Evolutionary conservation across 2,113 vertebrate genomes (phyloP).

Genomic region (Ia io): DNA sequence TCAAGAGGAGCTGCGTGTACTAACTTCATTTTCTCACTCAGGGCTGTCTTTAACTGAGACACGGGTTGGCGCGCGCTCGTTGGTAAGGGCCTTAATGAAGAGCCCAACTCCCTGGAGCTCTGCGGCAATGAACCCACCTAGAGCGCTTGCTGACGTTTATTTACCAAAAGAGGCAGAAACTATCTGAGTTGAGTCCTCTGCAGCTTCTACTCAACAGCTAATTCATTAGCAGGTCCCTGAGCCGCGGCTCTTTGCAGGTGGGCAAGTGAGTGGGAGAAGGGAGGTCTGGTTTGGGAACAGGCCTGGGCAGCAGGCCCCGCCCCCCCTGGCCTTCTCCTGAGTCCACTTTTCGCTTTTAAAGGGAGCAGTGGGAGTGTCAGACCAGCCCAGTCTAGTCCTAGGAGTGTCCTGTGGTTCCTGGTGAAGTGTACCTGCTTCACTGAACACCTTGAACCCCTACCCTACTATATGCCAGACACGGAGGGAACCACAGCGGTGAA

Average conservation of each 20-base stretch:
- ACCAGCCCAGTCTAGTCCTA: fast-evolving
- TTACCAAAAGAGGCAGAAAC: conserved; percentile 20
- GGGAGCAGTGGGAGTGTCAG: background rate
- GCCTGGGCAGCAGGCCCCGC: background rate
- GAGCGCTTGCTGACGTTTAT: background rate
- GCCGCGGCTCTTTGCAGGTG: background rate
- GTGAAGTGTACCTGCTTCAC: background rate
- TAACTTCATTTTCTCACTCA: background rate
- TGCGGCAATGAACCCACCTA: background rate
- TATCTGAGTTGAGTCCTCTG: background rate
- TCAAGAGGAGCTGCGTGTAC: background rate
- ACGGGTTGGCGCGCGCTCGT: background rate
- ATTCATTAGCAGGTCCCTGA: background rate
- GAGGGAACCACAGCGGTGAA: background rate
- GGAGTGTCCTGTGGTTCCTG: background rate
- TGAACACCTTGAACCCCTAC: background rate
- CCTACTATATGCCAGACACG: background rate
- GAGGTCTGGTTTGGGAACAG: background rate
- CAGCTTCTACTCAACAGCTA: background rate
- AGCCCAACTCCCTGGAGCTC: background rate
- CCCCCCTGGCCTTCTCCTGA: background rate
- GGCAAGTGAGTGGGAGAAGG: background rate
- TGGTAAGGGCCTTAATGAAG: background rate
- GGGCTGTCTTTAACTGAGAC: background rate
- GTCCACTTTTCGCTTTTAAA: background rate